Evolutionary conservation across 2,797 vertebrate species (phyloP).

Genomic region (Sarcoramphus papa): DNA sequence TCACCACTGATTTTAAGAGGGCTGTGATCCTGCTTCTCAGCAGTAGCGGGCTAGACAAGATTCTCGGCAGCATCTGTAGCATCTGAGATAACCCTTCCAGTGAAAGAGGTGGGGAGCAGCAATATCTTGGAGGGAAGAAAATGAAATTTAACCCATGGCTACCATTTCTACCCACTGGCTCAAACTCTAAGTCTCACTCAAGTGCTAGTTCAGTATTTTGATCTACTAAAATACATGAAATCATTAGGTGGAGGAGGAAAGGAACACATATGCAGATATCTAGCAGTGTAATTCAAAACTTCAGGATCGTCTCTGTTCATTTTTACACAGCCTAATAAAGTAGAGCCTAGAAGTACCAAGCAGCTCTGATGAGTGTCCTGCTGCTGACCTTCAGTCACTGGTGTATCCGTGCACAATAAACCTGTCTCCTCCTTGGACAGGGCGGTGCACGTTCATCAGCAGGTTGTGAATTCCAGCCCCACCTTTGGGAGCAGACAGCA

Average conservation of each 20-base stretch:
- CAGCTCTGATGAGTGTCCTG: background rate
- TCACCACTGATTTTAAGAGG: background rate
- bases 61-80: background rate
- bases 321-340: background rate
- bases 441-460: no score
- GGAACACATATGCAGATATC: background rate
- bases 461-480: background rate
- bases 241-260: background rate
- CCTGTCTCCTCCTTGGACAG: background rate
- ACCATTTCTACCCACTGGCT: background rate
- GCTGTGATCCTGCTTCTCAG: background rate
- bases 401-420: rapidly evolving
- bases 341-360: background rate
- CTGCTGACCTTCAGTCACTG: background rate
- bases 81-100: background rate
- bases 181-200: background rate
- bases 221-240: background rate
- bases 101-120: background rate
- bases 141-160: background rate
- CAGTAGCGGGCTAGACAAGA: background rate
- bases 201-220: background rate
- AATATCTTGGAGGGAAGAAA: background rate
- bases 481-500: background rate
- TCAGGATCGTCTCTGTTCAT: background rate
- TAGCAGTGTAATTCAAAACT: background rate